Percentiles rank a stretch among this genome's conserved stretches.
These are phyloP conservation scores for Acanthurus tractus DNA, from an alignment of 2,797 vertebrate genomes.

Conservation along the genomic window DNA sequence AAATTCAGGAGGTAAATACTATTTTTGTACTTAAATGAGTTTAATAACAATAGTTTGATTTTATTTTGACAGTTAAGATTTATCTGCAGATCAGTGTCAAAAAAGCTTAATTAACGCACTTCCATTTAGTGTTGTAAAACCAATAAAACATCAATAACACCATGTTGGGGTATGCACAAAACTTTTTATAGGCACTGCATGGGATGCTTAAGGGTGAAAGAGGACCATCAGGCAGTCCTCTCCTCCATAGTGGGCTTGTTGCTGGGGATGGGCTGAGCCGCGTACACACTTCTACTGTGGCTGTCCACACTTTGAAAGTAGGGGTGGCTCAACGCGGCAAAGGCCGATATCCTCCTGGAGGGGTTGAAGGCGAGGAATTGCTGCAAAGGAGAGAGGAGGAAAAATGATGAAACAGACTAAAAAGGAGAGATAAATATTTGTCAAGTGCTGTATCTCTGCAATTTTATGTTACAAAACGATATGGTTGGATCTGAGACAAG, in stretches of 20 bases:
- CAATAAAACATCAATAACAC: conserved; percentile 19
- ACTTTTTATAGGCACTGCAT: conserved; percentile 47
- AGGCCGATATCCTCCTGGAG: conserved; percentile 95
- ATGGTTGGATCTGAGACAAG: neutral
- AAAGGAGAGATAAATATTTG: neutral
- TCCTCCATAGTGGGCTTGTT: conserved; percentile 92
- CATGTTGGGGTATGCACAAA: neutral
- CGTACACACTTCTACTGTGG: conserved; percentile 90
- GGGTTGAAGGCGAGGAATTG: conserved; percentile 97
- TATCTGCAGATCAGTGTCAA: conserved; percentile 44
- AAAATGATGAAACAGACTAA: neutral
- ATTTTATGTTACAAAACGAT: neutral
- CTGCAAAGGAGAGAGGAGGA: conserved; percentile 79
- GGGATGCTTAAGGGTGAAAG: conserved; percentile 15
- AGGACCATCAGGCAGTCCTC: conserved; percentile 87
- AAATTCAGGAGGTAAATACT: neutral
- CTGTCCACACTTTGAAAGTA: conserved; percentile 97
- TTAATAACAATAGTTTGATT: neutral
- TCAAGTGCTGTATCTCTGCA: neutral
- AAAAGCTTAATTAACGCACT: conserved; percentile 29
- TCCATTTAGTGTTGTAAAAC: conserved; percentile 28
- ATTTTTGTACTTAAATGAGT: neutral
- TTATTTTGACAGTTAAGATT: conserved; percentile 3
- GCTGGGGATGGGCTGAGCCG: conserved; percentile 87
- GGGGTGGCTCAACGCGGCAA: conserved; percentile 93